phyloP scores from a whole-genome alignment of 2,113 vertebrate species.

The Malurus alboscapulatus region DNA sequence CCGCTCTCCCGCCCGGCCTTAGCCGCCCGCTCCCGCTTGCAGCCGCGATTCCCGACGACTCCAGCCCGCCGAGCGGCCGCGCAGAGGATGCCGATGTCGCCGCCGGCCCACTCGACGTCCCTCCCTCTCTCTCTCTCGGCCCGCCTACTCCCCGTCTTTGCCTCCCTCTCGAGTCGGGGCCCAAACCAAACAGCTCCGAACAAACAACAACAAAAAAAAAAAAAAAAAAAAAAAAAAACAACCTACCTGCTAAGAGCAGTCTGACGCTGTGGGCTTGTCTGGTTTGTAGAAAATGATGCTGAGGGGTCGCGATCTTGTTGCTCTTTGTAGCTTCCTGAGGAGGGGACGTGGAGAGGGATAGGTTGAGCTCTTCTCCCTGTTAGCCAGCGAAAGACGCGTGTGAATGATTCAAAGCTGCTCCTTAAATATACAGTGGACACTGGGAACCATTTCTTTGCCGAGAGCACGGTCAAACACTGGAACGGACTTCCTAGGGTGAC shows the following conservation, averaged over 20 bases:
- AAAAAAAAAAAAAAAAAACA: too few relatives aligned
- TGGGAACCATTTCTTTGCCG: fast-evolving
- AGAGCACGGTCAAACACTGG: not conserved
- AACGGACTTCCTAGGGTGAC: not conserved
- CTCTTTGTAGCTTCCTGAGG: not conserved
- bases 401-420: not conserved
- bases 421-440: fast-evolving
- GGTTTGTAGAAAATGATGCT: not conserved
- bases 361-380: not conserved
- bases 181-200: fast-evolving
- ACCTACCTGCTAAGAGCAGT: fast-evolving
- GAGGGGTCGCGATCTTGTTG: fast-evolving
- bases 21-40: not conserved
- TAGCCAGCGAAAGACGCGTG: fast-evolving
- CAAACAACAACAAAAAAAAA: fast-evolving
- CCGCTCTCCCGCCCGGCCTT: too few relatives aligned
- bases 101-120: not conserved
- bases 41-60: fast-evolving
- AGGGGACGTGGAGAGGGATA: not conserved
- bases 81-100: fast-evolving
- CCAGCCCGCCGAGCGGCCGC: not conserved
- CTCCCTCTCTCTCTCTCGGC: not conserved
- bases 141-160: not conserved
- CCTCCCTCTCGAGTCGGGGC: not conserved
- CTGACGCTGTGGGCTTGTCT: fast-evolving